These are phyloP conservation scores for Scaeva pyrastri DNA, from an alignment of 2,888 invertebrate genomes.

Conservation along the genomic window DNA sequence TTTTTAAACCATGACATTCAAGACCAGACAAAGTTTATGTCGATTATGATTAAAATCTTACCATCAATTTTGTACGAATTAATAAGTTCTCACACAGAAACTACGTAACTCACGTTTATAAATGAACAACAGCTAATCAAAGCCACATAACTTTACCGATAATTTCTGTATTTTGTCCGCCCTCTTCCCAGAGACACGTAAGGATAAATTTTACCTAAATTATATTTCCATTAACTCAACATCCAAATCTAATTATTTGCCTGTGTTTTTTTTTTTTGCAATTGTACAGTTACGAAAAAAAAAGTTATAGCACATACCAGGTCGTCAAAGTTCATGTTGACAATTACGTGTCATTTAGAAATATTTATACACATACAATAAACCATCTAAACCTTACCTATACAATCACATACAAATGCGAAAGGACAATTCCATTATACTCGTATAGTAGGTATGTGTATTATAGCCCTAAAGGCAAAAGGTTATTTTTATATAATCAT, in stretches of 20 bases:
- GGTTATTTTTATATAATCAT: constrained; percentile 16
- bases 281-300: not conserved
- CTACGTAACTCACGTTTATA: too few species aligned
- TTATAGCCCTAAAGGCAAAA: not conserved
- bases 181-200: not conserved
- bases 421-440: not conserved
- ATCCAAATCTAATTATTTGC: not conserved
- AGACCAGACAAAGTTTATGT: too few species aligned
- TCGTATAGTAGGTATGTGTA: too few species aligned
- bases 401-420: not conserved
- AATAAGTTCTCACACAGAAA: too few species aligned
- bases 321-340: not conserved
- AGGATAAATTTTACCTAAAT: not conserved
- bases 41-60: too few species aligned
- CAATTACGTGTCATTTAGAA: constrained; percentile 7
- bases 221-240: constrained; percentile 19
- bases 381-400: not conserved
- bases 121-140: too few species aligned
- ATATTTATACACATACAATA: not conserved
- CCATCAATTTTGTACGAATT: too few species aligned
- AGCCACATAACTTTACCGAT: constrained; percentile 3
- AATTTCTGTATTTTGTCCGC: not conserved
- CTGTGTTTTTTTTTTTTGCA: constrained; percentile 1
- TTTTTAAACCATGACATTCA: too few species aligned
- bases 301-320: not conserved